Evolutionary conservation across 2,113 vertebrate species (phyloP).

Genomic region (Neodontobutis hainanensis): DNA sequence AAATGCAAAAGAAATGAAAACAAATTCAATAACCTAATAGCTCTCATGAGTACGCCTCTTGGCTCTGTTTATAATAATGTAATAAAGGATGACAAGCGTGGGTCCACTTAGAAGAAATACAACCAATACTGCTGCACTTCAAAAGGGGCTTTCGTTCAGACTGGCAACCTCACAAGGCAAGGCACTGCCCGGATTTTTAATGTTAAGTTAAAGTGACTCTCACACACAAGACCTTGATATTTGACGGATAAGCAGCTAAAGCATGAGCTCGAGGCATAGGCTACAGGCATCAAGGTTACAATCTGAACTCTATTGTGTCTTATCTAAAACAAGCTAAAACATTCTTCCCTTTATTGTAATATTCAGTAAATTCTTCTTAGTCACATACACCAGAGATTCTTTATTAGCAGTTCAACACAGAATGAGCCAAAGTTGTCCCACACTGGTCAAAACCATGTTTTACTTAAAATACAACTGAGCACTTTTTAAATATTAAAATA

Average conservation of each 20-base stretch:
- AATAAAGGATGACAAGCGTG: background rate
- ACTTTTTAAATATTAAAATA: too few species aligned
- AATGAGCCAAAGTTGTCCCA: background rate
- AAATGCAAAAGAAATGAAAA: background rate
- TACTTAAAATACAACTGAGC: too few species aligned
- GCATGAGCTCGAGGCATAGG: background rate
- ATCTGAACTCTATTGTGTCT: too few species aligned
- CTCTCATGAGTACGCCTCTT: rapidly evolving
- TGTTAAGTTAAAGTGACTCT: constrained; percentile 35
- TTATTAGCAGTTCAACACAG: background rate
- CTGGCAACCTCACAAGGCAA: constrained; percentile 52
- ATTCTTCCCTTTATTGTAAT: background rate
- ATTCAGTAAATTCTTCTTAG: background rate
- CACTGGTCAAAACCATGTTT: too few species aligned
- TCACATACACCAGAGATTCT: background rate
- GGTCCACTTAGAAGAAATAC: background rate
- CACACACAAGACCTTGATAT: constrained; percentile 39
- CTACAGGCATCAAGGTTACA: too few species aligned
- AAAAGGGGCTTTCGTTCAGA: constrained; percentile 42
- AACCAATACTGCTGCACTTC: background rate
- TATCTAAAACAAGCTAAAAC: background rate
- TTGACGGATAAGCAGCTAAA: constrained; percentile 15
- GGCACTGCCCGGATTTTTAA: constrained; percentile 37
- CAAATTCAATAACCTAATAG: rapidly evolving
- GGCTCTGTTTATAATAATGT: rapidly evolving